Conservation (phyloP, 2,888 invertebrate genomes). For the Tetragonisca angustula region DNA sequence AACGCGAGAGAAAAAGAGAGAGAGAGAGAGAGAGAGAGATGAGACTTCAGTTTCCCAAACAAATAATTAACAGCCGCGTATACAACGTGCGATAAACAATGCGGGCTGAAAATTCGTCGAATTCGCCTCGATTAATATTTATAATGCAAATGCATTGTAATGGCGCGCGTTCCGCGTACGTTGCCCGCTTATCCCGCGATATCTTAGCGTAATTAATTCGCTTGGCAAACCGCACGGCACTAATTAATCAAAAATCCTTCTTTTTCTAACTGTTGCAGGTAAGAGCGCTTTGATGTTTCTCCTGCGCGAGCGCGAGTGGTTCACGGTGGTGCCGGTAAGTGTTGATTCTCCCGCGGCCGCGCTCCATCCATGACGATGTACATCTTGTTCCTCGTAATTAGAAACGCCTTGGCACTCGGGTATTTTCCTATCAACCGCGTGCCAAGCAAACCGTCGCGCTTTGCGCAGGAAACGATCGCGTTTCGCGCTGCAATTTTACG, state of each 20-base stretch:
- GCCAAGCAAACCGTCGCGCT: background rate
- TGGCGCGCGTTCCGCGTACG: conserved; percentile 37
- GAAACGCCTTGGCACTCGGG: conserved; percentile 25
- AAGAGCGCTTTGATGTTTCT: conserved; percentile 70
- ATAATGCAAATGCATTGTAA: conserved; percentile 66
- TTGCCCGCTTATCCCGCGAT: conserved; percentile 39
- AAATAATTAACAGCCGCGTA: conserved; percentile 43
- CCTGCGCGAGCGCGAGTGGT: conserved; percentile 24
- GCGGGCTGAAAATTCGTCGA: conserved; percentile 50
- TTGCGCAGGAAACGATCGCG: background rate
- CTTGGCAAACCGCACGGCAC: conserved; percentile 44
- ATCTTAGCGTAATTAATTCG: conserved; percentile 66
- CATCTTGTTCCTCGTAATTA: conserved; percentile 23
- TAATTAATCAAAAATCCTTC: conserved; percentile 63
- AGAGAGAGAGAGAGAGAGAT: background rate
- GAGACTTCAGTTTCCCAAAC: conserved; percentile 32
- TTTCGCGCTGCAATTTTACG: conserved; percentile 14
- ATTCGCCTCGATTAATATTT: conserved; percentile 71
- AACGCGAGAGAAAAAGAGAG: background rate
- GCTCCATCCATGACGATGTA: background rate
- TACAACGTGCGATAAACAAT: conserved; percentile 43
- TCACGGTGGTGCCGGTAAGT: conserved; percentile 51
- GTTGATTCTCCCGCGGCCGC: conserved; percentile 21
- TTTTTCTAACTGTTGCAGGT: conserved; percentile 76
- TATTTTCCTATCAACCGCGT: background rate